A percentile compares a stretch with the other conserved stretches of the same genome.
These are phyloP conservation scores for Cotesia typhae DNA, from an alignment of 1,140 invertebrate species.

Conservation along the genomic window DNA sequence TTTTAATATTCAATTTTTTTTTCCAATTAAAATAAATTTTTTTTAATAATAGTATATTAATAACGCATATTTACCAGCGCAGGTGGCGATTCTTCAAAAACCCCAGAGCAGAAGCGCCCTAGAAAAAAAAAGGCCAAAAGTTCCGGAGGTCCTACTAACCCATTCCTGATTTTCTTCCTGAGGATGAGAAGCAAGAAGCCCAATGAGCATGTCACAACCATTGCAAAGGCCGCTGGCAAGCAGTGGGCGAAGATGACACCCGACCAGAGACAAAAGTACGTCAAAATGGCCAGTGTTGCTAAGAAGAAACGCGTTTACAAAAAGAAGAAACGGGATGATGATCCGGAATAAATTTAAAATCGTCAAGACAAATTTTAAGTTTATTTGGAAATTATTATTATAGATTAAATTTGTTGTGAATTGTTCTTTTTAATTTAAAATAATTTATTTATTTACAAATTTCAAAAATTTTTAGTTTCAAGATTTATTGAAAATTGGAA, in stretches of 20 bases:
- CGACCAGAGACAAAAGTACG: constrained; percentile 56
- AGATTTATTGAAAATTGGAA: no score
- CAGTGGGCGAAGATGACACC: constrained; percentile 52
- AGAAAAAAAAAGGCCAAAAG: constrained; percentile 8
- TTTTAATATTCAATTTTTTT: no score
- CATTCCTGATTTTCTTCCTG: constrained; percentile 58
- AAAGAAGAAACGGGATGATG: constrained; percentile 32
- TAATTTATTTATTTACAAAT: no score
- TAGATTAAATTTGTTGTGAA: no score
- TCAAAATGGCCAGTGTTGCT: constrained; percentile 56
- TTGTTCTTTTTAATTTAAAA: no score
- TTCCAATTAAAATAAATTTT: no score
- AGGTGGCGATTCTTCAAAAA: constrained; percentile 45
- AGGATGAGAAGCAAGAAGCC: constrained; percentile 53
- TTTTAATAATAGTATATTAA: constrained; percentile 30
- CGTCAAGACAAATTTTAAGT: constrained; percentile 41
- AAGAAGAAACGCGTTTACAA: constrained; percentile 46
- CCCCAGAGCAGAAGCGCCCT: neutral
- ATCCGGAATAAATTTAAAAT: constrained; percentile 41
- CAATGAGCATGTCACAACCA: constrained; percentile 47
- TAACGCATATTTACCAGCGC: constrained; percentile 52
- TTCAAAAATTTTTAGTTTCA: no score
- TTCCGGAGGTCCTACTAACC: constrained; percentile 50
- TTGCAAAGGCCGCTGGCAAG: constrained; percentile 57
- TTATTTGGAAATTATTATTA: neutral